Percentiles rank a stretch among this genome's conserved stretches.
These are phyloP conservation scores for Cebus imitator DNA, from an alignment of 2,113 vertebrate species.

Conservation along the genomic window DNA sequence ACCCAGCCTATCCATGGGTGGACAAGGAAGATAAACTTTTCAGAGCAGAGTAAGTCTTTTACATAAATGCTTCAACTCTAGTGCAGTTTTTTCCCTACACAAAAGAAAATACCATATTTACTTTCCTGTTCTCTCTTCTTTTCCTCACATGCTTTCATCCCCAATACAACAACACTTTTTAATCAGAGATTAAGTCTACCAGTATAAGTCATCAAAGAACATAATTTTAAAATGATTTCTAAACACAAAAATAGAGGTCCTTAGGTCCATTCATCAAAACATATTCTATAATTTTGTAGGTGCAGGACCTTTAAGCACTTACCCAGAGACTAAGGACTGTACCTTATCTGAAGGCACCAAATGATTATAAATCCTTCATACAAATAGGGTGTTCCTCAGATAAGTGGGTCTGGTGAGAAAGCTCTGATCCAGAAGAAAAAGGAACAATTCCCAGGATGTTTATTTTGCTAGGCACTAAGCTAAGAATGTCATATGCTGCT, in stretches of 20 bases:
- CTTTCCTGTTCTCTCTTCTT: background rate
- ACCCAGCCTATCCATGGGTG: slow-evolving; percentile 49
- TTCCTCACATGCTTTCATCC: background rate
- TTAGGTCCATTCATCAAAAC: background rate
- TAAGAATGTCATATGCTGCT: background rate
- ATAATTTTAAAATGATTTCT: slow-evolving; percentile 52
- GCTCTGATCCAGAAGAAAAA: background rate
- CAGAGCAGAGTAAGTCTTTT: slow-evolving; percentile 56
- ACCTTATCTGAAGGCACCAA: background rate
- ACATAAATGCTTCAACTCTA: slow-evolving; percentile 43
- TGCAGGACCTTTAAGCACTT: background rate
- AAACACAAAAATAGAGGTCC: slow-evolving; percentile 8
- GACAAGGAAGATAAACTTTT: slow-evolving; percentile 65
- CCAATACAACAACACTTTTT: background rate
- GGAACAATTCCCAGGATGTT: background rate
- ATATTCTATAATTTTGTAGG: background rate
- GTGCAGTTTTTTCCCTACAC: slow-evolving; percentile 11
- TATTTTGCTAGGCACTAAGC: background rate
- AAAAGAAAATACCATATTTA: slow-evolving; percentile 6
- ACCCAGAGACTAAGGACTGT: background rate
- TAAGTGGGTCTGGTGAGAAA: background rate
- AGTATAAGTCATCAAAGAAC: slow-evolving; percentile 14
- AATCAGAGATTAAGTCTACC: slow-evolving; percentile 16
- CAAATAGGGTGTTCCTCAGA: background rate
- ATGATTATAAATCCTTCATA: background rate